These are phyloP conservation scores for Oncorhynchus clarkii DNA, from an alignment of 2,113 vertebrate genomes.

Conservation along the genomic window DNA sequence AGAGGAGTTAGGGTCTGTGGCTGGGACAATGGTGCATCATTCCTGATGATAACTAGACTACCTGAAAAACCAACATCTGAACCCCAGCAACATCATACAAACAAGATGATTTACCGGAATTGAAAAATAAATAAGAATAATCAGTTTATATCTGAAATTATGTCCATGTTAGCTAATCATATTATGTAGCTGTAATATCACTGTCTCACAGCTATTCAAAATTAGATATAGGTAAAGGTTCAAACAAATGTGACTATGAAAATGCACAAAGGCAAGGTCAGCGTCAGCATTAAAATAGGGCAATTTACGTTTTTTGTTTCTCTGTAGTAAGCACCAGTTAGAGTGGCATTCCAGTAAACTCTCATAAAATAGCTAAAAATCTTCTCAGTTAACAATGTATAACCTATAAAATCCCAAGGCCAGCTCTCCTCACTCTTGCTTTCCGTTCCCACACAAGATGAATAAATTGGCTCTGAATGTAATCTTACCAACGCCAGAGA, in stretches of 20 bases:
- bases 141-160: neutral
- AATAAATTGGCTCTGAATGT: conserved; percentile 15
- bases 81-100: no score
- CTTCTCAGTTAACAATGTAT: conserved; percentile 8
- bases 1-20: neutral
- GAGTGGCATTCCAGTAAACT: neutral
- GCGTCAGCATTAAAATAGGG: neutral
- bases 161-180: neutral
- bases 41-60: neutral
- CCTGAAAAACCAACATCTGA: neutral
- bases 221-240: neutral
- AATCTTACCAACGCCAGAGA: conserved; percentile 1
- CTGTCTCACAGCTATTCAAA: neutral
- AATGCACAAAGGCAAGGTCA: neutral
- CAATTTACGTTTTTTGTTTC: neutral
- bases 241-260: neutral
- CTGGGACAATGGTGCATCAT: neutral
- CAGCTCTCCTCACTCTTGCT: conserved; percentile 10
- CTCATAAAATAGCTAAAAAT: neutral
- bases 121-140: no score
- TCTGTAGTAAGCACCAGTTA: neutral
- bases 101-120: no score
- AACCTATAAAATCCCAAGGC: conserved; percentile 13
- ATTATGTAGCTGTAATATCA: neutral
- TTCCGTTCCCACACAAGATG: conserved; percentile 12